Evolutionary conservation across 2,888 invertebrate genomes (phyloP).

Genomic region (Eupithecia vulgata): DNA sequence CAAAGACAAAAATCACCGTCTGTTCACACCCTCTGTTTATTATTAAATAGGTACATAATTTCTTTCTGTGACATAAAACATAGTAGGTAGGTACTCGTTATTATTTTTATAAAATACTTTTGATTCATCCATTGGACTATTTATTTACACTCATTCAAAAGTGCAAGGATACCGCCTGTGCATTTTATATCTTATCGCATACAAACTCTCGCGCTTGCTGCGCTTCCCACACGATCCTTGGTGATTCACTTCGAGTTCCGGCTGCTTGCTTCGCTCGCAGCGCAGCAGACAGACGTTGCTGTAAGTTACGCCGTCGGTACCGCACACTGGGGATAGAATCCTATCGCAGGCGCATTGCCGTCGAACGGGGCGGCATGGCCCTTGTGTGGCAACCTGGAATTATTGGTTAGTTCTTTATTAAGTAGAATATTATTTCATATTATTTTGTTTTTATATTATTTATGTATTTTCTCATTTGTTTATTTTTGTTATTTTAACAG

Average conservation of each 20-base stretch:
- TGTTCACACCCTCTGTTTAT: too few relatives aligned
- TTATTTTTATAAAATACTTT: too few relatives aligned
- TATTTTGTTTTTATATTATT: too few relatives aligned
- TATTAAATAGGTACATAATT: too few relatives aligned
- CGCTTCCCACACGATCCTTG: slow-evolving; percentile 29
- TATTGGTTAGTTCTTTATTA: too few relatives aligned
- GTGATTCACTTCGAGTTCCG: slow-evolving; percentile 16
- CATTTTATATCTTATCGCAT: slow-evolving; percentile 13
- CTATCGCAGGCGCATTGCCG: slow-evolving; percentile 15
- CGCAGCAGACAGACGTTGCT: slow-evolving; percentile 29
- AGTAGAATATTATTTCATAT: too few relatives aligned
- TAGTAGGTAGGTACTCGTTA: too few relatives aligned
- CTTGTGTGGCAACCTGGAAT: background rate
- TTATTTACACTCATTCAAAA: slow-evolving; percentile 1
- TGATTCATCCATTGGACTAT: too few relatives aligned
- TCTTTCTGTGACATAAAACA: too few relatives aligned
- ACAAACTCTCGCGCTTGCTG: slow-evolving; percentile 18
- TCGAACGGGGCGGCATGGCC: background rate
- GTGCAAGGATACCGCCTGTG: slow-evolving; percentile 15
- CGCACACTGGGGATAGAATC: slow-evolving; percentile 26
- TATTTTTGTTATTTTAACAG: too few relatives aligned
- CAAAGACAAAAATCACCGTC: too few relatives aligned
- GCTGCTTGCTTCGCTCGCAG: slow-evolving; percentile 26
- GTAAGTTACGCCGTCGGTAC: slow-evolving; percentile 34
- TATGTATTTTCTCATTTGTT: too few relatives aligned